phyloP scores from a whole-genome alignment of 2,797 vertebrate species.

The Pantherophis vulpinus region DNA sequence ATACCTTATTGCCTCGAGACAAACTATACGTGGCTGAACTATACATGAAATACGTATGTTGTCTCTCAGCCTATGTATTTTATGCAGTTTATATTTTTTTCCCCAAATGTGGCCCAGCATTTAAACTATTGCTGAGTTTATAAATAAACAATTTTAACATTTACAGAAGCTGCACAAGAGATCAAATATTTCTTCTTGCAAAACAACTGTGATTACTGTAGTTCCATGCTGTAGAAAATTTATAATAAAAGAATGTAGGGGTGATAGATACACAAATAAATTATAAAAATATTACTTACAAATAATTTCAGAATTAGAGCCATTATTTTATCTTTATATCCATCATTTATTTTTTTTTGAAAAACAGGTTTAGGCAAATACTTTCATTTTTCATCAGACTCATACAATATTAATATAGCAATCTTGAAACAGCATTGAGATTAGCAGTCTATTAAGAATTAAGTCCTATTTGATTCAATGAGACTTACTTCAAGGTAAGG shows the following conservation, averaged over 20 bases:
- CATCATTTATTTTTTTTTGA: not conserved
- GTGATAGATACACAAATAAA: not conserved
- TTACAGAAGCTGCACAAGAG: not conserved
- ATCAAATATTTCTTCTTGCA: not conserved
- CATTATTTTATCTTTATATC: not conserved
- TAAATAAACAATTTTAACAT: not conserved
- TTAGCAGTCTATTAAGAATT: not conserved
- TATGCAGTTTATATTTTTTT: not conserved
- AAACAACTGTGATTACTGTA: not conserved
- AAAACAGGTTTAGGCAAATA: not conserved
- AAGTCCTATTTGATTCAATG: not conserved
- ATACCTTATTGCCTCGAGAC: not conserved
- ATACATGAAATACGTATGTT: not conserved
- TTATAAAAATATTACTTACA: not conserved
- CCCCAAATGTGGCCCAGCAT: rapidly evolving
- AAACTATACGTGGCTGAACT: not conserved
- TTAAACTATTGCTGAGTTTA: not conserved
- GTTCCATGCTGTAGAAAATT: not conserved
- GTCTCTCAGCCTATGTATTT: not conserved
- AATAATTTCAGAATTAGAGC: not conserved
- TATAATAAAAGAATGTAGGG: not conserved
- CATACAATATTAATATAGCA: slow-evolving; percentile 4
- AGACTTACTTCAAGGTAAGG: not conserved
- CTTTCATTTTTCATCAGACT: not conserved
- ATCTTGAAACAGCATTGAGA: not conserved